Evolutionary conservation across 2,113 vertebrate genomes (phyloP).

Genomic region (Centrocercus urophasianus): DNA sequence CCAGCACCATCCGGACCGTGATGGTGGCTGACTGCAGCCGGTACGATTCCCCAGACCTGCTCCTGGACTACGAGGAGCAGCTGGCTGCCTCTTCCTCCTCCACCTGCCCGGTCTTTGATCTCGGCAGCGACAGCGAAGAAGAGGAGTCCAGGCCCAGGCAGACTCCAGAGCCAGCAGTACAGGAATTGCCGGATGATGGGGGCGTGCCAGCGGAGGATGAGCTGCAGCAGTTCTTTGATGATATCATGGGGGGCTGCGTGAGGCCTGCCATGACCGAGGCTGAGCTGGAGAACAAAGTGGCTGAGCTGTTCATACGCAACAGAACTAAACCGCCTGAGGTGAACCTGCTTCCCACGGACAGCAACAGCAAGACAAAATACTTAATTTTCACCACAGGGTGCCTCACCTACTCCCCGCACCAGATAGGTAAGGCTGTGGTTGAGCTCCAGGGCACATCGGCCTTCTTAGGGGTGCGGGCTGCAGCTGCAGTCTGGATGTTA

Average conservation of each 20-base stretch:
- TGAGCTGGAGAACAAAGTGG: constrained; percentile 87
- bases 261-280: constrained; percentile 73
- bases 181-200: background rate
- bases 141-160: constrained; percentile 66
- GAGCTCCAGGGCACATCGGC: background rate
- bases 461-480: background rate
- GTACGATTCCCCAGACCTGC: constrained; percentile 87
- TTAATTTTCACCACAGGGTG: constrained; percentile 97
- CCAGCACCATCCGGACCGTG: constrained; percentile 94
- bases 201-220: constrained; percentile 6
- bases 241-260: constrained; percentile 68
- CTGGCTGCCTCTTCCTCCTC: constrained; percentile 64
- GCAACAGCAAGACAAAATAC: constrained; percentile 85
- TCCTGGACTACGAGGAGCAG: constrained; percentile 85
- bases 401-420: constrained; percentile 96
- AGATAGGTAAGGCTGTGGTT: constrained; percentile 86
- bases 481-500: accelerated
- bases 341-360: constrained; percentile 55
- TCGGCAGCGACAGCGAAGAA: constrained; percentile 81
- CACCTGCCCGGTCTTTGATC: constrained; percentile 80
- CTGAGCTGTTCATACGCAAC: constrained; percentile 84
- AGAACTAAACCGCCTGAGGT: constrained; percentile 82
- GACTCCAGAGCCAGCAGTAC: background rate
- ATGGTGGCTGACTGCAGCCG: constrained; percentile 96
- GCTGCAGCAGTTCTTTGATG: constrained; percentile 75